Base-by-base conservation (phyloP, 2,113 vertebrate species). In the Psittacara wagleri region DNA sequence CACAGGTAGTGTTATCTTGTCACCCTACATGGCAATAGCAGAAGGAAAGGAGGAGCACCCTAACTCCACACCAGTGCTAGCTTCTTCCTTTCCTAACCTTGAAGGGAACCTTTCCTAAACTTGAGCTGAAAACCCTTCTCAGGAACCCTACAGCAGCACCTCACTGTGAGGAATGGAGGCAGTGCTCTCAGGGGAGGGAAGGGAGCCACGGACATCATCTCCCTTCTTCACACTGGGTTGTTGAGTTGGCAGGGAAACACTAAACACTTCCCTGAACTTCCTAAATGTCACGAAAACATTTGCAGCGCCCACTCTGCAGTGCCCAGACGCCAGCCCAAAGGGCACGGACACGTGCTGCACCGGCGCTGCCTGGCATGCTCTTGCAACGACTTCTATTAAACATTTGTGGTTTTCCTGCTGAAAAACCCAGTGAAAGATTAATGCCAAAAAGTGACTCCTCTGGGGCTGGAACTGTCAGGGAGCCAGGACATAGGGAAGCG, bases 261-360 rank as follows among this genome's bases (percentile, higher is more conserved):
- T 29, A 72, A 92, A 84, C 57, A 62, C 61, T 89, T 67, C 77
- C 89, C 83, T 63, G 55, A 74, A 85, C 66, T 95, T 92, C 81
- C 74, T 51, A 95, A 95, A 94, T 79, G 93, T 94, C 89, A 96
- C n/a, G 77, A 92, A 92, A 95, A 87, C 76, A 94, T 94, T 91
- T 92, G 67, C 77, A 94, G 83, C 57, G 74, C 70, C 44, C 79
- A 85, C 49, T 94, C 76, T 89, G 86, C 80, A 31, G 51, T 43
- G 83, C 77, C 35, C 2, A 13, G 74, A 39, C 0, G 0, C 41
- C 88, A 88, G 92, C 74, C 73, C 87, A 72, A 55, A 76, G 88
- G 86, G 91, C 94, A 85, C 31, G 11, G 61, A 48, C 0, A 0
- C 76, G 88, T 8, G 9, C 76, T 78, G 1, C 1, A 27, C 88